Evolutionary conservation across 2,797 vertebrate genomes (phyloP).

Genomic region (Glyptemys insculpta): DNA sequence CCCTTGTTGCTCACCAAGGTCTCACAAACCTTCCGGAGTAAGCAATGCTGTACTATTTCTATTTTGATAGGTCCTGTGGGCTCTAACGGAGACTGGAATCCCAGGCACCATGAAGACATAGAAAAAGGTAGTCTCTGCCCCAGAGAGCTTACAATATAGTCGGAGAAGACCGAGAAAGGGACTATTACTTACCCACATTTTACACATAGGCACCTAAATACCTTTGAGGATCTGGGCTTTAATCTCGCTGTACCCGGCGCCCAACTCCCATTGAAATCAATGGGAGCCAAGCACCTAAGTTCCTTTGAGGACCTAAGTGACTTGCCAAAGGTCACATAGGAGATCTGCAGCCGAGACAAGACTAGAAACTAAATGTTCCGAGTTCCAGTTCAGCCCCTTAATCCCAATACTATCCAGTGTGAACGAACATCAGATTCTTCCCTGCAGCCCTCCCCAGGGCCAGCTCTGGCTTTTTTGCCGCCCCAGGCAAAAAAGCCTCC

Average conservation of each 20-base stretch:
- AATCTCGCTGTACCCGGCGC: too few species aligned
- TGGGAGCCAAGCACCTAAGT: too few species aligned
- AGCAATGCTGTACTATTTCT: background rate
- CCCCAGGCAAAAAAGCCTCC: too few species aligned
- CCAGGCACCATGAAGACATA: accelerated
- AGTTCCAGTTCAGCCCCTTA: accelerated
- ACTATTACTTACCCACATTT: background rate
- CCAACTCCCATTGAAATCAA: too few species aligned
- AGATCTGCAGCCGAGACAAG: background rate
- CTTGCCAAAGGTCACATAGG: background rate
- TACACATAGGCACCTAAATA: background rate
- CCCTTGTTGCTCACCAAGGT: accelerated
- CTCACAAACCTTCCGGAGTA: background rate
- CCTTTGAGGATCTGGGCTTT: background rate
- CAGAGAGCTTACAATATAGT: background rate
- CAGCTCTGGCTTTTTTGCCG: too few species aligned
- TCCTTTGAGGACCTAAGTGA: background rate
- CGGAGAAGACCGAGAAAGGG: background rate
- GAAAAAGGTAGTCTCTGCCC: accelerated
- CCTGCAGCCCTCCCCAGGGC: background rate
- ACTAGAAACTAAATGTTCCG: background rate
- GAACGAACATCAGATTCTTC: background rate
- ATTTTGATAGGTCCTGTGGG: accelerated
- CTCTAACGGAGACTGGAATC: accelerated
- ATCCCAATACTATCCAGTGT: background rate